A percentile compares a stretch with the other conserved stretches of the same genome.
Evolutionary conservation across 2,797 vertebrate species (phyloP).

Genomic region (Pseudochirops cupreus): DNA sequence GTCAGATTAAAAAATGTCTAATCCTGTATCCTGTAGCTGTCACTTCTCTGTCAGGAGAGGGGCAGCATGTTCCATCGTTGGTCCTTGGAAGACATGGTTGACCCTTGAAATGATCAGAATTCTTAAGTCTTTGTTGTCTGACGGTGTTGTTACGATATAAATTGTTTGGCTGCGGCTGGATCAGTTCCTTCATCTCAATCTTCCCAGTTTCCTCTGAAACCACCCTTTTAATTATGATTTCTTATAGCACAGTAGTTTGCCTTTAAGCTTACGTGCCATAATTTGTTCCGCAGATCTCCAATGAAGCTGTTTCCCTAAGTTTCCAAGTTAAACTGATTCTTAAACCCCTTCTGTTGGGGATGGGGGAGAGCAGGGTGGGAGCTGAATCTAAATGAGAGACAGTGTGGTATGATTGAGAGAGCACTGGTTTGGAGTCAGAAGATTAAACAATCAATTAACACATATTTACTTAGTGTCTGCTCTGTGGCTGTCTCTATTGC

Average conservation of each 20-base stretch:
- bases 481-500: neutral
- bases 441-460: neutral
- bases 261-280: neutral
- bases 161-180: neutral
- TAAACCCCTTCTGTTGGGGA: too few species aligned
- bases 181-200: neutral
- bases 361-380: too few species aligned
- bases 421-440: neutral
- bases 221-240: neutral
- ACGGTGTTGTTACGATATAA: neutral
- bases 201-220: neutral
- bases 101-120: neutral
- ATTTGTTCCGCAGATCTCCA: neutral
- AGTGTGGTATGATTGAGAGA: neutral
- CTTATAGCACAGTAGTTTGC: neutral
- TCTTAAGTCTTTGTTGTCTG: neutral
- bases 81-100: neutral
- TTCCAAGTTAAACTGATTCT: neutral
- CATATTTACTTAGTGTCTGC: neutral
- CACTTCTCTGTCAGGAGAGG: neutral
- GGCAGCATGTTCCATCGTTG: neutral
- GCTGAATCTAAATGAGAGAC: neutral
- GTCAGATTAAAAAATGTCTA: neutral
- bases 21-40: neutral
- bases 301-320: neutral